These are phyloP conservation scores for Dascillus cervinus DNA, from an alignment of 2,888 invertebrate species.

Conservation along the genomic window DNA sequence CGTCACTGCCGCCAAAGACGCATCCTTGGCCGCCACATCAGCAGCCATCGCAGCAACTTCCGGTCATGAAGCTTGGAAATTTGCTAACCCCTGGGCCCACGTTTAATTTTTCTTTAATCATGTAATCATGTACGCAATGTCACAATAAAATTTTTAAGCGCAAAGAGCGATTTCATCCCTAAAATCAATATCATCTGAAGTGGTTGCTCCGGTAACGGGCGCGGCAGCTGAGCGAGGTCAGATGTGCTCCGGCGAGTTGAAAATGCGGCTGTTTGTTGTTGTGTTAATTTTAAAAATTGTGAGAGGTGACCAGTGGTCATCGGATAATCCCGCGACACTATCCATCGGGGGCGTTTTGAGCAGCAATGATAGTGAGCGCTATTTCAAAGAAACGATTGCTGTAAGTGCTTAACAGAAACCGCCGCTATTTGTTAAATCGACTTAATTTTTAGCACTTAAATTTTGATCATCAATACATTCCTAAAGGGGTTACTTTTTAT, in stretches of 20 bases:
- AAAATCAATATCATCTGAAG: slow-evolving; percentile 28
- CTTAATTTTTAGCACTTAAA: slow-evolving; percentile 64
- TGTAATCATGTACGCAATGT: not conserved
- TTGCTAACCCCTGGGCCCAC: not conserved
- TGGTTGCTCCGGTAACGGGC: slow-evolving; percentile 23
- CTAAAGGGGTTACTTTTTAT: slow-evolving; percentile 77
- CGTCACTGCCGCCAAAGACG: slow-evolving; percentile 52
- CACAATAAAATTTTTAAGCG: too few species aligned
- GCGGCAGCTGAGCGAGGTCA: slow-evolving; percentile 13
- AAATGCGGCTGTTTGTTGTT: slow-evolving; percentile 2
- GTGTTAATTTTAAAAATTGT: slow-evolving; percentile 4
- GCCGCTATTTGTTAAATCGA: too few species aligned
- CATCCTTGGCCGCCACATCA: slow-evolving; percentile 43
- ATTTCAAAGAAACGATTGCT: slow-evolving; percentile 77
- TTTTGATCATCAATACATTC: slow-evolving; percentile 75
- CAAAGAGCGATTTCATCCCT: too few species aligned
- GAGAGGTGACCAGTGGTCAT: slow-evolving; percentile 25
- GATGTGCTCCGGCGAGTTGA: not conserved
- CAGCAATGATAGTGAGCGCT: slow-evolving; percentile 67
- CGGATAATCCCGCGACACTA: slow-evolving; percentile 47
- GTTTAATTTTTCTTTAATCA: not conserved
- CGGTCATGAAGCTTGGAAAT: slow-evolving; percentile 18
- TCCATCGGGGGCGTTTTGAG: slow-evolving; percentile 92
- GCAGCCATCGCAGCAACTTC: slow-evolving; percentile 35
- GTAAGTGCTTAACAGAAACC: slow-evolving; percentile 53